Base-by-base conservation (phyloP, 2,113 vertebrate genomes). In the Catharus fuscescens region DNA sequence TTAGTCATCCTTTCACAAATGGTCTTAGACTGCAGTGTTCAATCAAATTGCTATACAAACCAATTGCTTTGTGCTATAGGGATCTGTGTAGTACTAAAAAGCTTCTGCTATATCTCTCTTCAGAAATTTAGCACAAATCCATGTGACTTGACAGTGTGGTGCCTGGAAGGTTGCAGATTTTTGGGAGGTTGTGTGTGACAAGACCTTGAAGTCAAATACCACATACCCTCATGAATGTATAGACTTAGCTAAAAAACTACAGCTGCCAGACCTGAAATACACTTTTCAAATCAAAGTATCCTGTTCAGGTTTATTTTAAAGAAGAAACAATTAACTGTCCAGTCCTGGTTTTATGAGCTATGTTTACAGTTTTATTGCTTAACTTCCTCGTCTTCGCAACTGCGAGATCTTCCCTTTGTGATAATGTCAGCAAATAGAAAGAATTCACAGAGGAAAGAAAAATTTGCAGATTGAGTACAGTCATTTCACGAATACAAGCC, bases 321-420 rank as follows among this genome's bases (percentile, higher is more conserved):
- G 28, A 88, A 44, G 15, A 81, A 72, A 67, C 23, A 5, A 21
- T 56, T 21, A 52, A 60, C 32, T 78, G 31, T 6, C 12, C 23
- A 17, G 17, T 53, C 65, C 25, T 16, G 54, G n/a, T 94, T 82
- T 91, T 94, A 71, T 86, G 67, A 95, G 24, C 62, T 82, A 7
- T 29, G 54, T 94, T 97, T 96, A 72, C n/a, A 77, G 53, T 93
- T 96, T 86, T 76, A 59, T n/a, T 29, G 9, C 78, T 86, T 81
- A 86, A 60, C 40, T 82, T 93, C 9, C 13, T 50, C 26, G 61
- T 89, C 59, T 80, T 96, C 59, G 13, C 76, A 94, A 67, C 81
- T 80, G 32, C n/a, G 9, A 8, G 12, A 56, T 92, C 91, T 73
- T 93, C 44, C 25, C 50, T 86, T 91, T 90, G 59, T 83, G 54